Base-by-base conservation (phyloP, 2,888 invertebrate genomes). In the Drosophila diplacantha region DNA sequence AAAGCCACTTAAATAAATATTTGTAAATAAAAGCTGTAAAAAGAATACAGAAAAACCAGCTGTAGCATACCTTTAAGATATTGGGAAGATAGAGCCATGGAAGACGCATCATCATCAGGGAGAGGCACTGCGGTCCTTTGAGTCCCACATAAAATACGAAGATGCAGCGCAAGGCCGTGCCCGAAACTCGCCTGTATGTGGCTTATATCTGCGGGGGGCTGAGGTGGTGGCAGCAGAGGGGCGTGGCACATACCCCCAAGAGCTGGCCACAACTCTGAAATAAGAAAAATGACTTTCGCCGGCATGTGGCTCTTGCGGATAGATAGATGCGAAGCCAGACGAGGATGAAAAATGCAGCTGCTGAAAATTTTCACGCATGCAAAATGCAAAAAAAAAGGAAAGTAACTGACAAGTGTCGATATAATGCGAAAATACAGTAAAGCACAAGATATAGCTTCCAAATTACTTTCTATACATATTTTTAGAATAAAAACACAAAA, bases 201-300 rank as follows among this genome's bases (percentile, higher is more conserved):
- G 41, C 20, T 22, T 26, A 41, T 24, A 38, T 39, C 60, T 59
- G 38, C 32, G 35, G 49, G 46, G 37, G 16, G 29, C 16, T 26
- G 24, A 7, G 22, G 29, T 20, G 46, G 34, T 16, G 39, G 34
- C 14, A 12, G 8, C 47, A 29, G 9, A 16, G 35, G 24, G 39
- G 29, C 53, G 53, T 22, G 37, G 22, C 32, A 24, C 18, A 3
- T 43, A 60, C 73, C 41, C 46, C 37, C 35, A 29, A 22, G 47
- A 41, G 62, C 58, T 61, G n/a, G 51, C 69, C 50, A 29, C 69
- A 75, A 57, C 56, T 57, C 51, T 41, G 58, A 55, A 67, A 57
- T 43, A 72, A 59, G 55, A 60, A 58, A 72, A 78, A 60, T 58
- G 52, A 69, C 52, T 67, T 59, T 63, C 47, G 50, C 46, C 57